These are phyloP conservation scores for Scelioninae gen. 1 DNA, from an alignment of 2,888 invertebrate genomes.

Conservation along the genomic window DNA sequence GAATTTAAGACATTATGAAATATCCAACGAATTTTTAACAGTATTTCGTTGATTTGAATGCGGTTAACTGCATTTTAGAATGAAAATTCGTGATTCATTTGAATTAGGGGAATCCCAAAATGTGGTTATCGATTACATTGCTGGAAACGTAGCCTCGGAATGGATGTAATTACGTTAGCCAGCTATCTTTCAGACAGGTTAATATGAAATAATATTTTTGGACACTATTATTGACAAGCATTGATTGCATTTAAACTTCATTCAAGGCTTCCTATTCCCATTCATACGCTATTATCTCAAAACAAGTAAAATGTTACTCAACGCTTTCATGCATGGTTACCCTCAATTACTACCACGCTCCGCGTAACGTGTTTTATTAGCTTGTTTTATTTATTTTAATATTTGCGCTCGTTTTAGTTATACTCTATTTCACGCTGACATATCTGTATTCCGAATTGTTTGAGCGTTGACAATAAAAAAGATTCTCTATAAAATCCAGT, in stretches of 20 bases:
- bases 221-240: slow-evolving; percentile 20
- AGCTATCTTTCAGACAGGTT: slow-evolving; percentile 16
- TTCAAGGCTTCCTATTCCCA: slow-evolving; percentile 60
- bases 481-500: no score
- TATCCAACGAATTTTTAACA: no score
- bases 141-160: slow-evolving; percentile 24
- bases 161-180: slow-evolving; percentile 47
- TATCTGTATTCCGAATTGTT: slow-evolving; percentile 20
- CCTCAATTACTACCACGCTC: slow-evolving; percentile 66
- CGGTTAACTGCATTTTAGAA: not conserved
- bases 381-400: slow-evolving; percentile 50
- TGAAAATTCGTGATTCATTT: slow-evolving; percentile 52
- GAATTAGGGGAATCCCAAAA: slow-evolving; percentile 49
- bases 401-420: slow-evolving; percentile 31
- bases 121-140: slow-evolving; percentile 56
- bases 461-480: slow-evolving; percentile 6
- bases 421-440: slow-evolving; percentile 30
- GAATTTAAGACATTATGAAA: no score
- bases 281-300: slow-evolving; percentile 61
- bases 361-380: slow-evolving; percentile 59
- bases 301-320: slow-evolving; percentile 67
- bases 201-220: slow-evolving; percentile 44
- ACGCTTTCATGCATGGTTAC: slow-evolving; percentile 68
- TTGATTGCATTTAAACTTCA: slow-evolving; percentile 47
- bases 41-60: not conserved